Percentiles rank a stretch among this genome's conserved stretches.
These are phyloP conservation scores for Notolepis coatsorum DNA, from an alignment of 2,797 vertebrate genomes.

Conservation along the genomic window DNA sequence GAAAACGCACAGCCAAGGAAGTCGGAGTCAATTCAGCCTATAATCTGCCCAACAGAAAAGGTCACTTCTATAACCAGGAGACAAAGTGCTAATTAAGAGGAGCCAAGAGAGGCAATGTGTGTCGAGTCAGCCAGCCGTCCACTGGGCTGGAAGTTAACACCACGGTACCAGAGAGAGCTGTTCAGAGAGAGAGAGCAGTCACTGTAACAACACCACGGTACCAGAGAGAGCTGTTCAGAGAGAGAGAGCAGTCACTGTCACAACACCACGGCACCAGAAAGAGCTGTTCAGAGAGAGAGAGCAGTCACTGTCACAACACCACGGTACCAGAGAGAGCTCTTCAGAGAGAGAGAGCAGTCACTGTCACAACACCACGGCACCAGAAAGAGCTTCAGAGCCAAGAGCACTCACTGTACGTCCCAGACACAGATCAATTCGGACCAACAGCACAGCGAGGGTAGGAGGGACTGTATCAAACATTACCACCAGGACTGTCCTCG, in stretches of 20 bases:
- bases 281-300: neutral
- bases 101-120: constrained; percentile 48
- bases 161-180: constrained; percentile 20
- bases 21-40: constrained; percentile 39
- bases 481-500: no score
- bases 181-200: neutral
- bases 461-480: neutral
- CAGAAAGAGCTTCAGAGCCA: constrained; percentile 7
- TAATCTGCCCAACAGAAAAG: constrained; percentile 42
- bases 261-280: constrained; percentile 24
- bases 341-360: neutral
- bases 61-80: constrained; percentile 59
- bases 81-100: constrained; percentile 72
- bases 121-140: constrained; percentile 46
- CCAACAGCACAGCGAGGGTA: constrained; percentile 5
- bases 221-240: constrained; percentile 16
- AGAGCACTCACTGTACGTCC: neutral
- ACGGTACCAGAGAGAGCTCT: constrained; percentile 22
- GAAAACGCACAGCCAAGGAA: constrained; percentile 26
- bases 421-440: neutral
- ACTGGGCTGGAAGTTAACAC: constrained; percentile 39
- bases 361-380: constrained; percentile 15
- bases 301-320: constrained; percentile 2
- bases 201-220: constrained; percentile 6
- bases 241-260: neutral